Evolutionary conservation across 2,888 invertebrate genomes (phyloP).

Genomic region (Nomada hirtipes): DNA sequence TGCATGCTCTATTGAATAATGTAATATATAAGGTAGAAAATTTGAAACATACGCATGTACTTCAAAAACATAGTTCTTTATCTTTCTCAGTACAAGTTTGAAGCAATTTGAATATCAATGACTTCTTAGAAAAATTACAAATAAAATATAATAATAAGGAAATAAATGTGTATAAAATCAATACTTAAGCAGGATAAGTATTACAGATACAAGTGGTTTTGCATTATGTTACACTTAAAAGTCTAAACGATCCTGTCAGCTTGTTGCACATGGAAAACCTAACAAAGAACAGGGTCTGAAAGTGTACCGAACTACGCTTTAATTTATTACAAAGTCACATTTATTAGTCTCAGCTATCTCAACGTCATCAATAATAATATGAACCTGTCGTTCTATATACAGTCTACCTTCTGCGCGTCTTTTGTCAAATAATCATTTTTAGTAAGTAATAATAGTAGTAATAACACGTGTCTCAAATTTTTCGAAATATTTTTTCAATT

Average conservation of each 20-base stretch:
- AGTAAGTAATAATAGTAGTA: conserved; percentile 67
- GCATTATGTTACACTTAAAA: conserved; percentile 51
- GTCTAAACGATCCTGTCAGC: conserved; percentile 50
- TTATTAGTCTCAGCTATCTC: conserved; percentile 77
- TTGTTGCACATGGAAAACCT: conserved; percentile 54
- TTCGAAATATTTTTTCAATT: conserved; percentile 55
- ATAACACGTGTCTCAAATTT: conserved; percentile 66
- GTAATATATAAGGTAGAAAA: conserved; percentile 44
- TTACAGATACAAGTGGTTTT: conserved; percentile 56
- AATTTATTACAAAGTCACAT: conserved; percentile 82
- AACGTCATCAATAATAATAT: conserved; percentile 78
- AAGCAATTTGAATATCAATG: conserved; percentile 64
- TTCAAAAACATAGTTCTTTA: conserved; percentile 70
- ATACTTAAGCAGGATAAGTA: conserved; percentile 63
- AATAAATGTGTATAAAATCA: conserved; percentile 68
- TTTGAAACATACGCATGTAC: conserved; percentile 51
- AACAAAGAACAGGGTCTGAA: conserved; percentile 60
- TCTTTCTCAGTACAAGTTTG: conserved; percentile 63
- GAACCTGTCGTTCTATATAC: conserved; percentile 80
- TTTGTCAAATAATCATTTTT: conserved; percentile 67
- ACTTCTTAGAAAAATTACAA: conserved; percentile 70
- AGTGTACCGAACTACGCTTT: conserved; percentile 67
- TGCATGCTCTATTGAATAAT: background rate
- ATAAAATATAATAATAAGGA: conserved; percentile 66
- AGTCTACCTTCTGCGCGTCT: conserved; percentile 73